A percentile compares a stretch with the other conserved stretches of the same genome.
Evolutionary conservation across 2,797 vertebrate genomes (phyloP).

Genomic region (Crax fasciolata): DNA sequence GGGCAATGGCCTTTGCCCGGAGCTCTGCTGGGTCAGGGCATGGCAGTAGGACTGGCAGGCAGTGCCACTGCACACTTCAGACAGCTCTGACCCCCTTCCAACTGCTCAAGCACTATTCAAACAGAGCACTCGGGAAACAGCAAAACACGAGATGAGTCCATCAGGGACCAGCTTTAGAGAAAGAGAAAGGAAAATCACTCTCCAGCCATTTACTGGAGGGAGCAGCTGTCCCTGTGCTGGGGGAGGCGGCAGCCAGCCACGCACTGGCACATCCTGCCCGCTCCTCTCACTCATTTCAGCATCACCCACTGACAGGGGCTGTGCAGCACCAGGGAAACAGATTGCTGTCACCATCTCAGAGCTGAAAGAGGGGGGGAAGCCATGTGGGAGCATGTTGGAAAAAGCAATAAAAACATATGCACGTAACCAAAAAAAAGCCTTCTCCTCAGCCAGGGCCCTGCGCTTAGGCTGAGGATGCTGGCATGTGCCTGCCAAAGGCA

Average conservation of each 20-base stretch:
- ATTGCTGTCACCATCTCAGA: constrained; percentile 34
- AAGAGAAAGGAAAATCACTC: not conserved
- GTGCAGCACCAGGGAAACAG: not conserved
- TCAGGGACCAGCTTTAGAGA: not conserved
- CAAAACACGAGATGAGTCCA: not conserved
- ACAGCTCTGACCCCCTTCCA: accelerated
- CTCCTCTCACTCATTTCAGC: constrained; percentile 27
- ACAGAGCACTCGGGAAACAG: not conserved
- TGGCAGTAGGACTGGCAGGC: not conserved
- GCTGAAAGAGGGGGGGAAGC: not conserved
- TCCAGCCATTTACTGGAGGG: not conserved
- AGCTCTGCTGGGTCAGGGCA: not conserved
- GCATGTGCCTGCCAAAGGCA: accelerated
- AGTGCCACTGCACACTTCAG: not conserved
- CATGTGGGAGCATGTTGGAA: not conserved
- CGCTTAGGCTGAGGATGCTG: not conserved
- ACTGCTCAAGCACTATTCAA: not conserved
- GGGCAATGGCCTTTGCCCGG: not conserved
- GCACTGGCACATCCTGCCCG: constrained; percentile 35
- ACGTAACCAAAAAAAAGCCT: not conserved
- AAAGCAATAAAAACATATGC: not conserved
- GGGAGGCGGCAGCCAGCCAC: not conserved
- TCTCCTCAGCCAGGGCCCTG: not conserved
- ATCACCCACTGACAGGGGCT: not conserved
- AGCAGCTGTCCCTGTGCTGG: constrained; percentile 11